These are phyloP conservation scores for Stegostoma tigrinum DNA, from an alignment of 2,113 vertebrate species.

Conservation along the genomic window DNA sequence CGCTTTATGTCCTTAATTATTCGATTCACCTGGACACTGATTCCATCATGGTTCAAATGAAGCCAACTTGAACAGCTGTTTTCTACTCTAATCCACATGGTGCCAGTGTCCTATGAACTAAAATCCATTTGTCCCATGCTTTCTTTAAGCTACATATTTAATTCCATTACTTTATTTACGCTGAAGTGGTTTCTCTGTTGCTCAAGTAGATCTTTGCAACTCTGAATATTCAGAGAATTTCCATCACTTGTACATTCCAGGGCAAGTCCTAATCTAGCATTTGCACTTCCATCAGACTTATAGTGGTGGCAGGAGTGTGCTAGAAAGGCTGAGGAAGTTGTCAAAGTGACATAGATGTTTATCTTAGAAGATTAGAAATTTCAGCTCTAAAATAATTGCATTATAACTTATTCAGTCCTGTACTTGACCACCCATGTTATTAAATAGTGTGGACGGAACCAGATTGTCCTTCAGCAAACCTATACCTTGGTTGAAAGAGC, in stretches of 20 bases:
- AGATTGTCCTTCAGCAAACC: constrained; percentile 76
- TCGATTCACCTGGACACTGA: too few species aligned
- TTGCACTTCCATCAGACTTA: background rate
- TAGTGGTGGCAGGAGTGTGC: background rate
- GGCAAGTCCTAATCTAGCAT: background rate
- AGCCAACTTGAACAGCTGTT: too few species aligned
- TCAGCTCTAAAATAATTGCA: background rate
- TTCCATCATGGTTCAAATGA: too few species aligned
- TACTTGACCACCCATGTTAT: background rate
- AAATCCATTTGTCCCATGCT: too few species aligned
- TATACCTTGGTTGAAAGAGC: constrained; percentile 76
- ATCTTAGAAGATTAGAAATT: background rate
- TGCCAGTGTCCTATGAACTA: too few species aligned
- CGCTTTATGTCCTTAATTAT: too few species aligned
- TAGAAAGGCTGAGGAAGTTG: background rate
- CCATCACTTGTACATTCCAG: background rate
- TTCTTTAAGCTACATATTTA: too few species aligned
- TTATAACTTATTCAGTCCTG: background rate
- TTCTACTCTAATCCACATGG: too few species aligned
- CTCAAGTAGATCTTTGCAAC: background rate
- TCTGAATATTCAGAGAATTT: background rate
- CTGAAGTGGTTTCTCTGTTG: too few species aligned
- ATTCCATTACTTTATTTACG: too few species aligned
- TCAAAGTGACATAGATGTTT: background rate
- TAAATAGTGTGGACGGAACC: constrained; percentile 80